A percentile compares a stretch with the other conserved stretches of the same genome.
These are phyloP conservation scores for Dascillus cervinus DNA, from an alignment of 2,888 invertebrate genomes.

Conservation along the genomic window DNA sequence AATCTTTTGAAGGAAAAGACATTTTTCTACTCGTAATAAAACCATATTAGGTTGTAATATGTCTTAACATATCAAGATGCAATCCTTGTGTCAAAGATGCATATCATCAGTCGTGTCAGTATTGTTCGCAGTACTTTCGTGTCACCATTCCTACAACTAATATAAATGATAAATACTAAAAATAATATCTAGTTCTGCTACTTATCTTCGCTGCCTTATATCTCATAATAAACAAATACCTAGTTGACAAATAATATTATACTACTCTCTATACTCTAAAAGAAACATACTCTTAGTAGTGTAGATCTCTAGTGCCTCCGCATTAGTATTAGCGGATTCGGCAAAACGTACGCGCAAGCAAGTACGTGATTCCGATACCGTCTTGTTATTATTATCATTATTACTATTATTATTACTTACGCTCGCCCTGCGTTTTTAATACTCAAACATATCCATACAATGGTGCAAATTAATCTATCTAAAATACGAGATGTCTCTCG, in stretches of 20 bases:
- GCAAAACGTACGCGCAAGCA: too few species aligned
- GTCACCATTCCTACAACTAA: too few species aligned
- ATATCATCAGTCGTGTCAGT: too few species aligned
- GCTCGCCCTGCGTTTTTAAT: conserved; percentile 31
- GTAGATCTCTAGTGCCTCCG: conserved; percentile 42
- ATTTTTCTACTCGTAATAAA: too few species aligned
- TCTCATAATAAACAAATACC: conserved; percentile 31
- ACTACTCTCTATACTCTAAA: conserved; percentile 27
- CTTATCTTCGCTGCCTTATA: conserved; percentile 42
- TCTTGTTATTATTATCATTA: too few species aligned
- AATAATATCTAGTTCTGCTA: conserved; percentile 25
- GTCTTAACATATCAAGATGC: too few species aligned
- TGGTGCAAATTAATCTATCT: conserved; percentile 37
- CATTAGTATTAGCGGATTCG: conserved; percentile 34
- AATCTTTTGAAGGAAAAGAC: conserved; percentile 8
- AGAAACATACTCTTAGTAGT: conserved; percentile 33
- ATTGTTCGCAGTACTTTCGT: too few species aligned
- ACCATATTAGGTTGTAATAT: too few species aligned
- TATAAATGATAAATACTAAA: too few species aligned
- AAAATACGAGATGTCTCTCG: conserved; percentile 31
- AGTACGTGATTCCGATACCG: too few species aligned
- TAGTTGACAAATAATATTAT: conserved; percentile 35
- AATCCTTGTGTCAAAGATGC: too few species aligned
- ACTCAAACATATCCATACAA: conserved; percentile 42
- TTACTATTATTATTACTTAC: too few species aligned